Base-by-base conservation (phyloP, 2,888 invertebrate species). In the Ennomos fuscantarius region DNA sequence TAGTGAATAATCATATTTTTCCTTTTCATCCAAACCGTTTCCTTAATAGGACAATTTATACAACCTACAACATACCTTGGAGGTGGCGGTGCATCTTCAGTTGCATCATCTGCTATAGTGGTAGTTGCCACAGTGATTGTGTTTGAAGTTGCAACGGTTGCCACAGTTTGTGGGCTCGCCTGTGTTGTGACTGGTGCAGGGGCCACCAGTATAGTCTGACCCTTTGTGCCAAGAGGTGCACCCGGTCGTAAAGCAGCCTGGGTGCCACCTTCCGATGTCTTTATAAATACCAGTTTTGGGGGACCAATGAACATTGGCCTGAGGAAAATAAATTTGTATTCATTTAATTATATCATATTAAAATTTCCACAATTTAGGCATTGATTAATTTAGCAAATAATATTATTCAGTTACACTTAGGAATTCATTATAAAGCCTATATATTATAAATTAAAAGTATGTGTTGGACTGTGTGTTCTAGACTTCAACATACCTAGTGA, bases 261-360 rank as follows among this genome's bases (percentile, higher is more conserved):
- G 0, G 85, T 81, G 1, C 78, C 79, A 0, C 87, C 88, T 62
- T 92, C 93, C 0, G 86, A 74, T 1, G 92, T 92, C 73, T 93
- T 93, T 45, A 93, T 93, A 67, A 93, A 93, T 1, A 93, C 93
- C 47, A 93, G 73, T 57, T 93, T 93, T 2, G 93, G 93, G 5
- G 93, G 93, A 1, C 92, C 92, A 12, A 93, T 90, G 66, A 93
- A 93, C 87, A 92, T 89, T 53, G 92, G 92, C 53, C 93, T 90
- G 72, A n/a, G 41, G n/a, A 9, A 35, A 36, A 54, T 33, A 13
- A 41, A 9, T 35, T 11, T 9, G 41, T 35, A 24, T 15, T 15
- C 3, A 2, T 15, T 3, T 15, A 2, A 2, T 15, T 1, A 15
- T 15, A 3, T 15, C 3, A 15, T 15, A 15, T 15, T 15, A 15